Percentiles rank a stretch among this genome's conserved stretches.
Conservation (phyloP, 2,888 invertebrate species). For the Ptilodon capucinus region DNA sequence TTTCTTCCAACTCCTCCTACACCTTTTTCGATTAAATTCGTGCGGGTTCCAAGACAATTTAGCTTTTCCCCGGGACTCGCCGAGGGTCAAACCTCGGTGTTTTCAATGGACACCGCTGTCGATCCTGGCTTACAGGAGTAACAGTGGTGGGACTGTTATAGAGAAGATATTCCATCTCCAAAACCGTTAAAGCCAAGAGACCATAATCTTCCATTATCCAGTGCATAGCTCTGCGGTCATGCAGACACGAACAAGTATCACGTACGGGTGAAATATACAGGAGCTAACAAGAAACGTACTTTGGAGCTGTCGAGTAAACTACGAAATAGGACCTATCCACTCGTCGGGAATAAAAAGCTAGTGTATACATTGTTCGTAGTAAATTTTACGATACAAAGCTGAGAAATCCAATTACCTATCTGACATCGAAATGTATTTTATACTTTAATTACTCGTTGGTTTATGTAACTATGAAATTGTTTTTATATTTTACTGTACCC, state of each 20-base stretch:
- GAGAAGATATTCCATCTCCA: too few relatives aligned
- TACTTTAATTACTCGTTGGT: too few relatives aligned
- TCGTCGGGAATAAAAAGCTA: background rate
- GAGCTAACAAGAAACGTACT: slow-evolving; percentile 40
- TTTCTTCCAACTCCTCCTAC: too few relatives aligned
- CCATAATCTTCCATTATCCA: background rate
- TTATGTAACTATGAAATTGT: too few relatives aligned
- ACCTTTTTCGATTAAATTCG: too few relatives aligned
- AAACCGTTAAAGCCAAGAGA: background rate
- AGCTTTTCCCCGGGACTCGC: too few relatives aligned
- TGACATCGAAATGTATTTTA: background rate
- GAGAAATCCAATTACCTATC: background rate
- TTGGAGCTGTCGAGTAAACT: slow-evolving; percentile 39
- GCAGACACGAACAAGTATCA: slow-evolving; percentile 45
- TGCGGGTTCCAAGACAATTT: too few relatives aligned
- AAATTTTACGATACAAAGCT: slow-evolving; percentile 9
- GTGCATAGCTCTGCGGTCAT: slow-evolving; percentile 27
- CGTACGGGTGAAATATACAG: slow-evolving; percentile 54
- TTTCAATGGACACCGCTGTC: too few relatives aligned
- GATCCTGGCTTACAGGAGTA: too few relatives aligned
- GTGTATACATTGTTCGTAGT: slow-evolving; percentile 10
- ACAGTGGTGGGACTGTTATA: too few relatives aligned
- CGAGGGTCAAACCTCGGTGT: too few relatives aligned
- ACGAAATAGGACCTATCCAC: slow-evolving; percentile 26
- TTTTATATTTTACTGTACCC: too few relatives aligned